Evolutionary conservation across 2,888 invertebrate genomes (phyloP).

Genomic region (Tiliacea aurago): DNA sequence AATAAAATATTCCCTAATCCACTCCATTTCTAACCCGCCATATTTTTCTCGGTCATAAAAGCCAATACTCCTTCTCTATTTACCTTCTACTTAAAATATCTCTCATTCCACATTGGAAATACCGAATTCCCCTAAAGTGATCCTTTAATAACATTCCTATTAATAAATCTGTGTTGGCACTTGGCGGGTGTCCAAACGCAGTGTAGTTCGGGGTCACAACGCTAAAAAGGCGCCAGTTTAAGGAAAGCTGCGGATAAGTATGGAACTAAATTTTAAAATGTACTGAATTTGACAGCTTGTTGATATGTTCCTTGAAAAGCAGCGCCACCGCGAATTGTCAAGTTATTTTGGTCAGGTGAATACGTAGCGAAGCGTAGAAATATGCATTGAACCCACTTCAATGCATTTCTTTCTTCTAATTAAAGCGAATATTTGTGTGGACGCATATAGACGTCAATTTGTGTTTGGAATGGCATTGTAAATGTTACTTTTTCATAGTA

Average conservation of each 20-base stretch:
- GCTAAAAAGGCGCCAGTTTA: constrained; percentile 28
- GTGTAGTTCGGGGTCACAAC: constrained; percentile 61
- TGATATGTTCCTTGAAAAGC: background rate
- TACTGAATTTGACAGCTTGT: constrained; percentile 22
- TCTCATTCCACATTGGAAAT: constrained; percentile 55
- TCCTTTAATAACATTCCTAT: constrained; percentile 63
- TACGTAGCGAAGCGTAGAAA: background rate
- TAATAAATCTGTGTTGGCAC: constrained; percentile 52
- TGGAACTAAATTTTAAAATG: constrained; percentile 14
- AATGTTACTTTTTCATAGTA: background rate
- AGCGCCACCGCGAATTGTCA: constrained; percentile 10
- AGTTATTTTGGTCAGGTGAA: background rate
- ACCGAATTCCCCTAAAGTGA: constrained; percentile 56
- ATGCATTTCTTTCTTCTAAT: constrained; percentile 54
- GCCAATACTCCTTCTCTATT: constrained; percentile 22
- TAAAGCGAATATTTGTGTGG: constrained; percentile 29
- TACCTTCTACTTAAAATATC: constrained; percentile 25
- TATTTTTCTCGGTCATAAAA: constrained; percentile 49
- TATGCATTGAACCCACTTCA: constrained; percentile 23
- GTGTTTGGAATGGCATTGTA: background rate
- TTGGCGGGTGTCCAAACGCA: constrained; percentile 53
- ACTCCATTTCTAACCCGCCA: constrained; percentile 5
- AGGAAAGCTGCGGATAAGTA: constrained; percentile 15
- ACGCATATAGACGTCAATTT: constrained; percentile 12
- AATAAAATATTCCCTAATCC: constrained; percentile 23